These are phyloP conservation scores for Antheraea yamamai DNA, from an alignment of 2,888 invertebrate genomes.

Conservation along the genomic window DNA sequence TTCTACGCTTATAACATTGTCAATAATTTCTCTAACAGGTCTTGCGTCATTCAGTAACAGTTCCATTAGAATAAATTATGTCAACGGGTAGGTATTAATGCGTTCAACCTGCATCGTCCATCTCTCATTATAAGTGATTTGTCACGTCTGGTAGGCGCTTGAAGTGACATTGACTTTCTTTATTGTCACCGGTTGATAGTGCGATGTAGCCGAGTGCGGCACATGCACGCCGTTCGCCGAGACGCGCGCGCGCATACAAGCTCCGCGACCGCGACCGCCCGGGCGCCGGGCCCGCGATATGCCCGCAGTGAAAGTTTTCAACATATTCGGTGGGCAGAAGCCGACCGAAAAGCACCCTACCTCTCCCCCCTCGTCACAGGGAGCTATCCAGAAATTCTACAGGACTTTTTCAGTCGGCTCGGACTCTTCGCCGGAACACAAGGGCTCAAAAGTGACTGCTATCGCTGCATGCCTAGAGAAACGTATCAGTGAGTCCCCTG, in stretches of 20 bases:
- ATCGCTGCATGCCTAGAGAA: slow-evolving; percentile 76
- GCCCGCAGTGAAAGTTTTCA: slow-evolving; percentile 82
- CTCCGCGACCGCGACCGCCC: slow-evolving; percentile 67
- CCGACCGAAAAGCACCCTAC: slow-evolving; percentile 72
- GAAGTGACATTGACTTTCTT: slow-evolving; percentile 79
- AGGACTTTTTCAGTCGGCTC: slow-evolving; percentile 76
- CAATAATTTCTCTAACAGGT: neutral
- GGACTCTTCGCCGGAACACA: slow-evolving; percentile 64
- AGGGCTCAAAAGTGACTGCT: slow-evolving; percentile 75
- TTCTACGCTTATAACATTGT: neutral
- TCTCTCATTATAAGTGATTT: slow-evolving; percentile 50
- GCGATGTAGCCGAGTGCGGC: slow-evolving; percentile 40
- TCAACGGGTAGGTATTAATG: slow-evolving; percentile 22
- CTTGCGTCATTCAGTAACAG: slow-evolving; percentile 24
- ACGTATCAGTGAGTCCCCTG: slow-evolving; percentile 66
- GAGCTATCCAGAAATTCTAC: slow-evolving; percentile 78
- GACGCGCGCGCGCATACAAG: slow-evolving; percentile 76
- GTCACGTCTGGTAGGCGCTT: slow-evolving; percentile 57
- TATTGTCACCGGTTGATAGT: slow-evolving; percentile 63
- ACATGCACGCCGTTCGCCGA: slow-evolving; percentile 74
- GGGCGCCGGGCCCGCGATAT: slow-evolving; percentile 73
- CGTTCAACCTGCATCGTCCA: slow-evolving; percentile 31
- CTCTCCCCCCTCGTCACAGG: slow-evolving; percentile 58
- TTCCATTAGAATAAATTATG: slow-evolving; percentile 30
- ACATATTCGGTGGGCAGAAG: slow-evolving; percentile 81